phyloP scores from a whole-genome alignment of 2,797 vertebrate genomes.

The Rachycentron canadum region DNA sequence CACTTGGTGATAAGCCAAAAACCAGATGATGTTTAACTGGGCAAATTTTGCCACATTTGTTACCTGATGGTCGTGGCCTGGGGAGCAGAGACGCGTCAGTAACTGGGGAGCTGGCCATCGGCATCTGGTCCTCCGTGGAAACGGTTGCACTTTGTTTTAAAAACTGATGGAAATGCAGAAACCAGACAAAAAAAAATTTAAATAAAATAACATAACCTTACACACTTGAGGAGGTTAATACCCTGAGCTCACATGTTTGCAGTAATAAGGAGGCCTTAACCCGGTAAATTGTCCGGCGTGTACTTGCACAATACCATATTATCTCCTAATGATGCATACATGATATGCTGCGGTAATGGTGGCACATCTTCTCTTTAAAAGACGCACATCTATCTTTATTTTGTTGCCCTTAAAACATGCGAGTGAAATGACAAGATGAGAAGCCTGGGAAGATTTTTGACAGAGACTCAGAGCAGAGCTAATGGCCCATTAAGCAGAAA shows the following conservation, averaged over 20 bases:
- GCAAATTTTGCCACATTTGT: no score
- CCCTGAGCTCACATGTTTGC: conserved; percentile 1
- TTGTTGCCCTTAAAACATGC: conserved; percentile 53
- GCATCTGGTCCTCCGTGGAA: no score
- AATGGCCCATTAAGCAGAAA: conserved; percentile 74
- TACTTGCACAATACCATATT: background rate
- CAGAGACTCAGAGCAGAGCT: conserved; percentile 67
- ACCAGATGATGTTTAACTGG: no score
- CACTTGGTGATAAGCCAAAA: no score
- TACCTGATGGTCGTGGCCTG: no score
- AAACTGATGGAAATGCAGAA: background rate
- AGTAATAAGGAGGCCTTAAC: background rate
- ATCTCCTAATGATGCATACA: conserved; percentile 24
- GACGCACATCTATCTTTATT: conserved; percentile 18
- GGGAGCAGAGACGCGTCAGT: no score
- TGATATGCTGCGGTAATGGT: conserved; percentile 20
- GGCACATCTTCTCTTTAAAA: conserved; percentile 11
- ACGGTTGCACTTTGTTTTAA: no score
- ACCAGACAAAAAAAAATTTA: background rate
- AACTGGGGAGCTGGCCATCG: no score
- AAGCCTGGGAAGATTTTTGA: conserved; percentile 56
- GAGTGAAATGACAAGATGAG: conserved; percentile 52
- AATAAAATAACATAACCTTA: no score
- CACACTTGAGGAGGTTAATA: background rate
- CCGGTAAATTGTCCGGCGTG: conserved; percentile 1